A percentile compares a stretch with the other conserved stretches of the same genome.
Evolutionary conservation across 2,113 vertebrate species (phyloP).

Genomic region (Collichthys lucidus): DNA sequence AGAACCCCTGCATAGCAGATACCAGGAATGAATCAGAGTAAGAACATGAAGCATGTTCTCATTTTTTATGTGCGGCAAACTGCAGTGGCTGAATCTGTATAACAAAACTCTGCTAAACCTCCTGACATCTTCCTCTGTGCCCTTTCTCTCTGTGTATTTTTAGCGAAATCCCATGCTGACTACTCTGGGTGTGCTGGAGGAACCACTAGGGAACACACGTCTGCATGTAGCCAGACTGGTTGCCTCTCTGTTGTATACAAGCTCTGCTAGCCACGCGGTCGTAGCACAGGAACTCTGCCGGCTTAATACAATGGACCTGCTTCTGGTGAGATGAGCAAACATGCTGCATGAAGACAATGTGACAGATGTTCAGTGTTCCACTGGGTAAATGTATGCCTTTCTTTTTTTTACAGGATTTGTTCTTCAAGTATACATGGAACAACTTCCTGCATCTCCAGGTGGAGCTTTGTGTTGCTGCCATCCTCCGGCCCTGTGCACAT

Average conservation of each 20-base stretch:
- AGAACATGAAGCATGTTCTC: neutral
- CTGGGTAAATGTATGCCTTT: neutral
- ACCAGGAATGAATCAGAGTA: neutral
- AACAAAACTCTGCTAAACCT: neutral
- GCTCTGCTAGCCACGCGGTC: conserved; percentile 86
- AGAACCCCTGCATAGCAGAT: neutral
- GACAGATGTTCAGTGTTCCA: neutral
- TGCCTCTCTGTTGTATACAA: conserved; percentile 93
- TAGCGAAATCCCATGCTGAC: conserved; percentile 92
- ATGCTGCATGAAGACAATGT: neutral
- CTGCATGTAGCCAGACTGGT: conserved; percentile 92
- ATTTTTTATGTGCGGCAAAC: neutral
- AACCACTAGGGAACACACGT: conserved; percentile 93
- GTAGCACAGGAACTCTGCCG: conserved; percentile 94
- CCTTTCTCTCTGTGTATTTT: conserved; percentile 18
- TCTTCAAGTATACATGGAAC: conserved; percentile 98
- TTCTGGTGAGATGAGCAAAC: conserved; percentile 89
- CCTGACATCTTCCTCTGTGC: neutral
- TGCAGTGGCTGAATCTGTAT: neutral
- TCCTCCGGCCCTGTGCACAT: conserved; percentile 88
- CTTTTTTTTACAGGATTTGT: conserved; percentile 87
- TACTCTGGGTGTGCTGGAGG: conserved; percentile 92
- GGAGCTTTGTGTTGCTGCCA: conserved; percentile 93
- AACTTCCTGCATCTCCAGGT: conserved; percentile 99
- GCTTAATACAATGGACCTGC: conserved; percentile 91